phyloP scores from a whole-genome alignment of 2,113 vertebrate species.

The Scopus umbretta region DNA sequence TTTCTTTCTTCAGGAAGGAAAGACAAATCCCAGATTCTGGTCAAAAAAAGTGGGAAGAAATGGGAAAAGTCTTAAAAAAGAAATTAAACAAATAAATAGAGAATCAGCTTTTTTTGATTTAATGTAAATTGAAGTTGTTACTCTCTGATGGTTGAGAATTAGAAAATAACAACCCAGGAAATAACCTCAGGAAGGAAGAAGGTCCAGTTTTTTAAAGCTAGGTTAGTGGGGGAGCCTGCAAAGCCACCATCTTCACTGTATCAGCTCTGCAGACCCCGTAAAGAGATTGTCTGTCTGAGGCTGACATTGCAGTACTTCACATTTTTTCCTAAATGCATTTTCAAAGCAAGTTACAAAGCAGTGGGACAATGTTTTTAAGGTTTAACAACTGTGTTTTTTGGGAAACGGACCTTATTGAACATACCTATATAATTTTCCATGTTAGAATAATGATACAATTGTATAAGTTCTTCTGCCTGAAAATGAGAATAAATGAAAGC shows the following conservation, averaged over 20 bases:
- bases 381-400: fast-evolving
- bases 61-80: background rate
- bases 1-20: background rate
- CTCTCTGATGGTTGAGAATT: background rate
- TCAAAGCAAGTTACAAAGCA: background rate
- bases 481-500: background rate
- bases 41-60: background rate
- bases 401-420: background rate
- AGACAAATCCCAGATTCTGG: background rate
- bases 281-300: background rate
- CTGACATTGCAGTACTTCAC: background rate
- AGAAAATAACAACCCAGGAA: background rate
- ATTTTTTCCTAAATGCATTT: background rate
- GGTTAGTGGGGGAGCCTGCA: background rate
- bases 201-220: background rate
- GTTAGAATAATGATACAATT: background rate
- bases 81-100: background rate
- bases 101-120: background rate
- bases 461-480: background rate
- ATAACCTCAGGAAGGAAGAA: background rate
- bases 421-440: background rate
- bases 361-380: background rate
- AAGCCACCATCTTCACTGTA: background rate
- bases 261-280: background rate
- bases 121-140: background rate